A percentile compares a stretch with the other conserved stretches of the same genome.
These are phyloP conservation scores for Cardiocondyla obscurior DNA, from an alignment of 1,140 invertebrate genomes.

Conservation along the genomic window DNA sequence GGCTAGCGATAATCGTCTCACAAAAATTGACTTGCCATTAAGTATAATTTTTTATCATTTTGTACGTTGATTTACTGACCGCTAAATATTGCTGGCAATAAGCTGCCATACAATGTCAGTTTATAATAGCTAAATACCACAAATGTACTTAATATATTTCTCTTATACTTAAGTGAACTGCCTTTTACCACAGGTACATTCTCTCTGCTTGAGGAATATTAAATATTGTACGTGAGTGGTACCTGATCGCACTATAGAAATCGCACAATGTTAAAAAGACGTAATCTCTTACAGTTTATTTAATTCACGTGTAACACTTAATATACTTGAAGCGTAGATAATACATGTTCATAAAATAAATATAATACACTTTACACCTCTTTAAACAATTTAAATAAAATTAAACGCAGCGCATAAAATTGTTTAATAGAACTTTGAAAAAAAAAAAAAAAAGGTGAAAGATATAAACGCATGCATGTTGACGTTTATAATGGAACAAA, in stretches of 20 bases:
- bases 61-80: constrained; percentile 8
- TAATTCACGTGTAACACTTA: too few relatives aligned
- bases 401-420: constrained; percentile 27
- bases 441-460: background rate
- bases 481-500: background rate
- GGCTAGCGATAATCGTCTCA: constrained; percentile 1
- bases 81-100: constrained; percentile 39
- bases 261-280: constrained; percentile 18
- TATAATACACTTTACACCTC: too few relatives aligned
- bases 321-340: constrained; percentile 17
- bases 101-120: background rate
- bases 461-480: background rate
- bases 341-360: constrained; percentile 17
- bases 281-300: background rate
- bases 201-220: background rate
- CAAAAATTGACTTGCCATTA: background rate
- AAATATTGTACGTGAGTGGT: background rate
- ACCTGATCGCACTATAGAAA: background rate
- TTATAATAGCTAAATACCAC: background rate
- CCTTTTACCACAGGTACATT: background rate
- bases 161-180: background rate
- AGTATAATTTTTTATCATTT: constrained; percentile 7
- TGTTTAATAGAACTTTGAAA: background rate
- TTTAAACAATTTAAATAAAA: constrained; percentile 5
- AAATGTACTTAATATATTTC: background rate